Conservation (phyloP, 2,888 invertebrate species). For the Alcis repandata region DNA sequence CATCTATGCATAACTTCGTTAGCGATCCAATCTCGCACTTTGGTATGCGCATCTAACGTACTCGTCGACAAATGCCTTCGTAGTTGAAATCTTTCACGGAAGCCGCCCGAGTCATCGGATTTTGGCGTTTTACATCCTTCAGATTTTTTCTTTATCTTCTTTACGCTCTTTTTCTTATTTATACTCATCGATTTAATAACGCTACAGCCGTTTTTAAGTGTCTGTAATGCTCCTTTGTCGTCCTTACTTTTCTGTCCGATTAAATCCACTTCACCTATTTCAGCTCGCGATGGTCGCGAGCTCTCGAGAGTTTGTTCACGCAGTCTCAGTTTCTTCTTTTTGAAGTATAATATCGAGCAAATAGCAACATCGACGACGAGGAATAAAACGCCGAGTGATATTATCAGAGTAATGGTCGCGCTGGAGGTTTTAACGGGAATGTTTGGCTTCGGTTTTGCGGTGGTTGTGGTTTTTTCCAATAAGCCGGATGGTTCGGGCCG, state of each 20-base stretch:
- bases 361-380: conserved; percentile 91
- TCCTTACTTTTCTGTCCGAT: conserved; percentile 82
- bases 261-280: conserved; percentile 80
- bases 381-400: conserved; percentile 90
- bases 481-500: conserved; percentile 67
- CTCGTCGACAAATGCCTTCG: conserved; percentile 91
- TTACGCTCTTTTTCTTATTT: conserved; percentile 79
- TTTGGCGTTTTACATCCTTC: conserved; percentile 86
- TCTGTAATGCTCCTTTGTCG: conserved; percentile 76
- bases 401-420: conserved; percentile 88
- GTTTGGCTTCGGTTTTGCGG: conserved; percentile 60
- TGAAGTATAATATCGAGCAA: conserved; percentile 89
- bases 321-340: conserved; percentile 86
- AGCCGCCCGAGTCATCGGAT: conserved; percentile 85
- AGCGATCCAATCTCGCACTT: conserved; percentile 95
- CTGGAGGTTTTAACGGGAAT: conserved; percentile 85
- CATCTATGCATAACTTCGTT: conserved; percentile 92
- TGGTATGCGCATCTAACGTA: conserved; percentile 94
- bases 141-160: conserved; percentile 84
- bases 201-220: conserved; percentile 85
- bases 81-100: conserved; percentile 88
- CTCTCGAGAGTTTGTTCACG: conserved; percentile 79
- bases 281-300: conserved; percentile 81
- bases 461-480: conserved; percentile 69
- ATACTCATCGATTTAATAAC: conserved; percentile 86